A percentile compares a stretch with the other conserved stretches of the same genome.
These are phyloP conservation scores for Pachyrhynchus sulphureomaculatus DNA, from an alignment of 1,140 invertebrate species.

Conservation along the genomic window DNA sequence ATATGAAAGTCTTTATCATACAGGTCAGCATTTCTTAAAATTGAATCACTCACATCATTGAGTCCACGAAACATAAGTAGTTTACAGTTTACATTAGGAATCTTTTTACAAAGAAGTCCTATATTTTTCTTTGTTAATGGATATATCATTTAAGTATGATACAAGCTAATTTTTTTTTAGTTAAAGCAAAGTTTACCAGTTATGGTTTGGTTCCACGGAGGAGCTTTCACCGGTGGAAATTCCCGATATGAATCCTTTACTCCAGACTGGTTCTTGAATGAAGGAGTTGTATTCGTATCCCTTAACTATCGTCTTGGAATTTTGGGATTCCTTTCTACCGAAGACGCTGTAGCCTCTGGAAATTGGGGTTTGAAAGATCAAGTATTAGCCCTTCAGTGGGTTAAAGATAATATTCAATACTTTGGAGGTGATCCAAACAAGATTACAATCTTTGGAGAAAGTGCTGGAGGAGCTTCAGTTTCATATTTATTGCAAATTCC, in stretches of 20 bases:
- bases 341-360: slow-evolving; percentile 46
- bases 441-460: slow-evolving; percentile 35
- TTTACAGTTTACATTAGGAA: too few species aligned
- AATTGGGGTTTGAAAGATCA: slow-evolving; percentile 56
- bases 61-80: too few species aligned
- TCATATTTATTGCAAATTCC: slow-evolving; percentile 25
- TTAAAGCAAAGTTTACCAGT: slow-evolving; percentile 21
- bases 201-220: slow-evolving; percentile 49
- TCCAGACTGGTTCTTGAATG: slow-evolving; percentile 54
- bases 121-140: too few species aligned
- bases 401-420: slow-evolving; percentile 48
- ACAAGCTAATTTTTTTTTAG: too few species aligned
- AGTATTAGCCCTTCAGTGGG: slow-evolving; percentile 51
- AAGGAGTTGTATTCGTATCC: slow-evolving; percentile 56
- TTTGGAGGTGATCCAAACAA: slow-evolving; percentile 40
- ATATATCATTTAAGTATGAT: too few species aligned
- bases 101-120: too few species aligned
- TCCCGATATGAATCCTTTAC: slow-evolving; percentile 29
- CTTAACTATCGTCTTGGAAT: slow-evolving; percentile 58
- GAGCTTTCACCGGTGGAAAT: slow-evolving; percentile 39
- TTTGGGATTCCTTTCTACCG: slow-evolving; percentile 38
- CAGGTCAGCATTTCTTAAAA: too few species aligned
- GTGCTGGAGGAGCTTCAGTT: slow-evolving; percentile 32
- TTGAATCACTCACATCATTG: too few species aligned
- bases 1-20: too few species aligned